Base-by-base conservation (phyloP, 2,888 invertebrate genomes). In the Scelioninae gen. 2 region DNA sequence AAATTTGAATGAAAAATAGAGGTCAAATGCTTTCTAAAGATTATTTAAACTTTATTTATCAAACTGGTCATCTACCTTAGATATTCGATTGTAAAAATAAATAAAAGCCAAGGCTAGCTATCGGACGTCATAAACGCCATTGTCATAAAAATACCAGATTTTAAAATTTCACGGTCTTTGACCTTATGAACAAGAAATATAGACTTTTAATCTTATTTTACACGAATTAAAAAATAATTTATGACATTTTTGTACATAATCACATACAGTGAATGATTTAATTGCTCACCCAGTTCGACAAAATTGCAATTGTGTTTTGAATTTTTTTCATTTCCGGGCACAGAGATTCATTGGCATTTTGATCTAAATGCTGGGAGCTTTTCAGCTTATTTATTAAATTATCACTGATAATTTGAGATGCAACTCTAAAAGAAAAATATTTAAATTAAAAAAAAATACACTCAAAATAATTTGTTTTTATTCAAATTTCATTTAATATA, bases 1-100 rank as follows among this genome's bases (percentile, higher is more conserved):
- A n/a, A n/a, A n/a, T n/a, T n/a, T n/a, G 61, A 43, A 46, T 25
- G 52, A 52, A 46, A 63, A 41, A 43, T 63, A 52, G 28, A n/a
- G 18, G 1, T 11, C 52, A 63, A 41, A 61, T 61, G 61, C 22
- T 35, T 45, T 43, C 7, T 43, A 15, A 35, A 52, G 19, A 35
- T 52, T 13, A 6, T 35, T 10, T 11, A 35, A 19, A 35, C 11
- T 52, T 33, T 52, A 52, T 19, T 35, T 52, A 52, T 35, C 11
- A 2, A 18, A 11, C 11, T 13, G 35, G 50, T 52, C 50, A 52
- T 52, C 35, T 52, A 10, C 35, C 35, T 52, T 11, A 35, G 25
- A 25, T 9, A 11, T 45, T 22, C 11, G 45, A 22, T 6, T 11
- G 22, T 35, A 45, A 58, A 58, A 45, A 58, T 58, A 58, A 58